Evolutionary conservation across 2,113 vertebrate species (phyloP).

Genomic region (Myrmophylax atrothorax): DNA sequence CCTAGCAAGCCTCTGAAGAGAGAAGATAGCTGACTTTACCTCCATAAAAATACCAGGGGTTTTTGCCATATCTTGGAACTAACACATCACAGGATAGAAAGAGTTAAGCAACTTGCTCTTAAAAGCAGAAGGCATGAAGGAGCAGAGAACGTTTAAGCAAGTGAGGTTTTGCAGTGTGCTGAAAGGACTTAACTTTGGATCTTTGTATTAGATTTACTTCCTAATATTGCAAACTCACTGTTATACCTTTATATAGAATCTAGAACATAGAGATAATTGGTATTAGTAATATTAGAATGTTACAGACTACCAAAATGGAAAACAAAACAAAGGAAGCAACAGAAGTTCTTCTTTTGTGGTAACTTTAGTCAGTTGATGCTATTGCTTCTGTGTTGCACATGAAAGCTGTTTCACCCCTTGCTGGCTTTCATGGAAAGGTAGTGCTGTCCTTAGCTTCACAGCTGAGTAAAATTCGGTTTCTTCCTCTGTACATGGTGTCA

Average conservation of each 20-base stretch:
- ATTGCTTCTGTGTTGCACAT: neutral
- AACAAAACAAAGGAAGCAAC: neutral
- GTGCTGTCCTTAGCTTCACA: neutral
- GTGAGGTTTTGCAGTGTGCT: neutral
- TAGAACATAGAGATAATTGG: neutral
- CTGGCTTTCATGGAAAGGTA: neutral
- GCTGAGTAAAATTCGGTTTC: neutral
- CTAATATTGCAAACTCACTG: neutral
- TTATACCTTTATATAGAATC: neutral
- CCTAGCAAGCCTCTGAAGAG: neutral
- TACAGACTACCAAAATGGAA: neutral
- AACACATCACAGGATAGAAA: neutral
- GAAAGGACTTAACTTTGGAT: neutral
- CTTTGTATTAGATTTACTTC: neutral
- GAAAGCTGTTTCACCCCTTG: neutral
- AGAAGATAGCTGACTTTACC: neutral
- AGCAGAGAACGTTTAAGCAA: neutral
- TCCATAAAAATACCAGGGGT: neutral
- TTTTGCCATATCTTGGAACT: neutral
- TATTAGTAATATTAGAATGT: neutral
- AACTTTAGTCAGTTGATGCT: neutral
- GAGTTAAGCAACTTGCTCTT: neutral
- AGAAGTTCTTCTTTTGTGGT: neutral
- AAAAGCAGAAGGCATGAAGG: neutral
- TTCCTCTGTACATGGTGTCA: neutral